Conservation (phyloP, 2,888 invertebrate genomes). For the Ormyrus rosae region DNA sequence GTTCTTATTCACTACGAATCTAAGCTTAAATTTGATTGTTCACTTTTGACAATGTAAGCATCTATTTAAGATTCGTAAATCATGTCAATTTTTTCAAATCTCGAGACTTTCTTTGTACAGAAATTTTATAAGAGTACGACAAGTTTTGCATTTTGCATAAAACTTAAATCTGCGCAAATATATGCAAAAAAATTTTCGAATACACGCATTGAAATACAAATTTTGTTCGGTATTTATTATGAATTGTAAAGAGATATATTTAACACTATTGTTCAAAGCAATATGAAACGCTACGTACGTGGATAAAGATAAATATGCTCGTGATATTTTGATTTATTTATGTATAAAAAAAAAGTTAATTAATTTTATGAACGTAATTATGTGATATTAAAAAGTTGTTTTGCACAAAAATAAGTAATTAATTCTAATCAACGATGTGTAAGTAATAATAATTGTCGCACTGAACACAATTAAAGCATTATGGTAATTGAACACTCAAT, state of each 20-base stretch:
- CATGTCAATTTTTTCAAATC: constrained; percentile 15
- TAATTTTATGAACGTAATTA: constrained; percentile 18
- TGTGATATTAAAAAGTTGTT: constrained; percentile 32
- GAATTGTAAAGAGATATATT: constrained; percentile 5
- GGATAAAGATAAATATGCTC: constrained; percentile 50
- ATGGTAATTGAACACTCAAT: constrained; percentile 7
- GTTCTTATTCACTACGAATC: constrained; percentile 12
- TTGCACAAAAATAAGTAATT: constrained; percentile 30
- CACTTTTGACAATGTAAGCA: constrained; percentile 1
- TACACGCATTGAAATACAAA: background rate
- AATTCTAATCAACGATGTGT: constrained; percentile 40
- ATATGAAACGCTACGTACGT: constrained; percentile 17
- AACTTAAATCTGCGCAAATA: background rate
- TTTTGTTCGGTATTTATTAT: background rate
- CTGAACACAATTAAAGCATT: constrained; percentile 39
- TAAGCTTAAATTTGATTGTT: background rate
- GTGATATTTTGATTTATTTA: constrained; percentile 56
- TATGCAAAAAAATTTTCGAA: background rate
- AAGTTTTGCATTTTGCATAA: constrained; percentile 15
- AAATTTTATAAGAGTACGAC: constrained; percentile 16
- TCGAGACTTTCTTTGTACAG: constrained; percentile 17
- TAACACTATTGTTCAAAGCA: constrained; percentile 24
- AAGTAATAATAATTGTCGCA: constrained; percentile 48
- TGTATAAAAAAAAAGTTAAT: constrained; percentile 14
- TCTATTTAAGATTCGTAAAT: background rate